Base-by-base conservation (phyloP, 2,113 vertebrate genomes). In the Symphodus melops region DNA sequence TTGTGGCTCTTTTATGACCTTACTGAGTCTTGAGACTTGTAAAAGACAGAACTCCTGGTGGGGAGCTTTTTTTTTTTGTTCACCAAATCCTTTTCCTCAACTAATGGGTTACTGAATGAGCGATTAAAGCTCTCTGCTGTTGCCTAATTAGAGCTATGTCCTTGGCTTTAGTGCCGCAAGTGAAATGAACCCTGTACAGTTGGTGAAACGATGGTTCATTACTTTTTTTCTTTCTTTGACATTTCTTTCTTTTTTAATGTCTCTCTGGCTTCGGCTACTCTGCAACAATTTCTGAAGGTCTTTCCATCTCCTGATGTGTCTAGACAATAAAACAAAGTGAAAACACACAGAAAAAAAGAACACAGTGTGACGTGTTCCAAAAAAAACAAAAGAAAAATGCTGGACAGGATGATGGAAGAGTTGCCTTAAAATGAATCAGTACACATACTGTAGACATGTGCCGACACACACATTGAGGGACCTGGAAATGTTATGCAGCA, bases 1-100 rank as follows among this genome's bases (percentile, higher is more conserved):
- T 44, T 72, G 57, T 0, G 8, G 44, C 64, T 75, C 62, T 89
- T 91, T 90, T 76, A 84, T 63, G 57, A 74, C 48, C 77, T 55
- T 14, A 41, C 19, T 55, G 33, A 41, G 56, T 68, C 81, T 83
- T 84, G 59, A 58, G 41, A 46, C 78, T 86, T 28, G 1, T 88
- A 82, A 92, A 82, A 86, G 21, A n/a, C 39, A 56, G 20, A 20
- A 72, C 70, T 72, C 81, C 68, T 8, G 48, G 52, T 53, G 73
- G n/a, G 20, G 17, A 11, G 23, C 65, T 79, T 83, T 25, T 72
- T 10, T 42, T 11, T 33, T 33, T 33, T 9, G 41, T 4, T 66
- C 21, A 1, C 39, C 19, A 71, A 71, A 57, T 75, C 51, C 60
- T 16, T 39, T 37, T 7, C 37, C 25, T 19, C 59, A 2, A 39